Conservation (phyloP, 2,113 vertebrate genomes). For the Pseudonaja textilis region DNA sequence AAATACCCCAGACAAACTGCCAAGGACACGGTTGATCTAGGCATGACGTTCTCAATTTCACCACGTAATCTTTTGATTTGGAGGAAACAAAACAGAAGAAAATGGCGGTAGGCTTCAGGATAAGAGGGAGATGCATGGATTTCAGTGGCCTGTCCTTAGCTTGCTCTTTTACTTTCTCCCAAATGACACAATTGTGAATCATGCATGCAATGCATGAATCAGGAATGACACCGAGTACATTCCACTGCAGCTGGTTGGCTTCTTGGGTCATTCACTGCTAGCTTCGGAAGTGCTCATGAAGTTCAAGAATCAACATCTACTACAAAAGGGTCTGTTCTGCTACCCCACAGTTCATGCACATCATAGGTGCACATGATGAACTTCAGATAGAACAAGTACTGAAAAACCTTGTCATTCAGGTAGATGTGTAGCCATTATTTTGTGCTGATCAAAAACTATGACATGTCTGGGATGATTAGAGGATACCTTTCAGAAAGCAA, state of each 20-base stretch:
- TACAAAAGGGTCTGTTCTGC: not conserved
- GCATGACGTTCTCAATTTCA: too few species aligned
- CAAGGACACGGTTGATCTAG: too few species aligned
- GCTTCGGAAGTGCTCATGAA: not conserved
- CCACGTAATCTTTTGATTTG: not conserved
- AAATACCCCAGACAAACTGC: too few species aligned
- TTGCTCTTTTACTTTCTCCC: not conserved
- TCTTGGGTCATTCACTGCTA: not conserved
- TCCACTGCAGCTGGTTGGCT: too few species aligned
- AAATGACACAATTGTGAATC: not conserved
- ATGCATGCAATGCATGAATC: not conserved
- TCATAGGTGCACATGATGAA: not conserved
- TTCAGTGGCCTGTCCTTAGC: too few species aligned
- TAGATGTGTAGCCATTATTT: not conserved
- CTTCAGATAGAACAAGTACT: not conserved
- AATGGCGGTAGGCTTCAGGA: not conserved
- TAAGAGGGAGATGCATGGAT: too few species aligned
- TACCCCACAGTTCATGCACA: not conserved
- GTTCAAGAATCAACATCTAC: not conserved
- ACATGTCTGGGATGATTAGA: not conserved
- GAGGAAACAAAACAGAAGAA: not conserved
- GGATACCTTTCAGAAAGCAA: not conserved
- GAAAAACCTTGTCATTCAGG: not conserved
- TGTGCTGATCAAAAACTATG: not conserved
- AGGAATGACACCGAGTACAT: not conserved